phyloP scores from a whole-genome alignment of 1,140 invertebrate species.

The Drosophila ironensis region DNA sequence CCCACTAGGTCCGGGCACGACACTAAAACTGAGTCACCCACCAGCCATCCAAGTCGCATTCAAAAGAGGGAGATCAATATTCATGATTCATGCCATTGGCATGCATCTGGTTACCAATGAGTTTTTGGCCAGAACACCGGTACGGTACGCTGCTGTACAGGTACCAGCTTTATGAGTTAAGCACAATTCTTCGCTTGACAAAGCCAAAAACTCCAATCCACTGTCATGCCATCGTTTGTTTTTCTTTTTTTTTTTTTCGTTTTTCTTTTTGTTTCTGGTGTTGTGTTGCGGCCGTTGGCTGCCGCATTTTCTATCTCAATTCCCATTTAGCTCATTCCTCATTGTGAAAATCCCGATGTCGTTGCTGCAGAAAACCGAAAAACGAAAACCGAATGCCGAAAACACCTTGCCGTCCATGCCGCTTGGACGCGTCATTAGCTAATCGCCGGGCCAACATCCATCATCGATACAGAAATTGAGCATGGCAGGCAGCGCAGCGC shows the following conservation, averaged over 20 bases:
- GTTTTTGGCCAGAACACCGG: constrained; percentile 3
- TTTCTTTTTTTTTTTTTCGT: background rate
- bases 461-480: constrained; percentile 40
- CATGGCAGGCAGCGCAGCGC: constrained; percentile 11
- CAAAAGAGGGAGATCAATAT: constrained; percentile 39
- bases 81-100: constrained; percentile 67
- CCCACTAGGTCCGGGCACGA: no score
- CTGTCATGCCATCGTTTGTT: background rate
- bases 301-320: constrained; percentile 10
- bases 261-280: no score
- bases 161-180: constrained; percentile 30
- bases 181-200: constrained; percentile 30
- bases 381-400: no score
- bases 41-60: constrained; percentile 14
- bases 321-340: constrained; percentile 22
- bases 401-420: constrained; percentile 10
- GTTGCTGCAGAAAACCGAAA: no score
- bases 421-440: constrained; percentile 14
- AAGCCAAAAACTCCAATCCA: constrained; percentile 14
- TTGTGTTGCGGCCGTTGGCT: background rate
- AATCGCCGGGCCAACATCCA: constrained; percentile 39
- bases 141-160: constrained; percentile 1
- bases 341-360: no score
- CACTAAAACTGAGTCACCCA: constrained; percentile 34
- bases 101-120: constrained; percentile 50